These are phyloP conservation scores for Myrmophylax atrothorax DNA, from an alignment of 2,113 vertebrate genomes.

Conservation along the genomic window DNA sequence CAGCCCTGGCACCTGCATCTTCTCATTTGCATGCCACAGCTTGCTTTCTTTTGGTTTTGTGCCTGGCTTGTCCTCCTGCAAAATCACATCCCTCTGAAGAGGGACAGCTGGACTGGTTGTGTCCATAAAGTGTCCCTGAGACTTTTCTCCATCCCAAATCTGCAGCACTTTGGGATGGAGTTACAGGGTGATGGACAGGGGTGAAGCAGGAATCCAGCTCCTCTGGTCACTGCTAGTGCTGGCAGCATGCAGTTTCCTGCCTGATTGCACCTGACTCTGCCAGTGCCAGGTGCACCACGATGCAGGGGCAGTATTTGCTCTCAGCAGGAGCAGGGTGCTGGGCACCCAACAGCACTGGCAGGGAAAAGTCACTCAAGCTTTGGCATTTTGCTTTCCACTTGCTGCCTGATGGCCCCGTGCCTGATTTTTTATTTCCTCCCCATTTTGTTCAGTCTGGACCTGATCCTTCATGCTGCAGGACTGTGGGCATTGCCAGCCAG, in stretches of 20 bases:
- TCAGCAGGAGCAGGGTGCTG: not conserved
- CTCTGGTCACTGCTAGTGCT: not conserved
- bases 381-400: not conserved
- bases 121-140: not conserved
- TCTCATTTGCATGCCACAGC: not conserved
- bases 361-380: not conserved
- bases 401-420: not conserved
- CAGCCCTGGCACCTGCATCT: not conserved
- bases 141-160: not conserved
- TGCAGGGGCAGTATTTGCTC: not conserved
- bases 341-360: not conserved
- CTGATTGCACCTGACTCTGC: not conserved
- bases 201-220: rapidly evolving
- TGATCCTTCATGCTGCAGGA: not conserved
- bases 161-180: not conserved
- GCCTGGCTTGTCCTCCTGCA: not conserved
- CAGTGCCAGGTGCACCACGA: not conserved
- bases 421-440: not conserved
- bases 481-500: rapidly evolving
- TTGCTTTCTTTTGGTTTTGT: not conserved
- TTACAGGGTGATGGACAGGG: not conserved
- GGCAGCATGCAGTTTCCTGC: not conserved
- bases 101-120: not conserved
- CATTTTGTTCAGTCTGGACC: rapidly evolving
- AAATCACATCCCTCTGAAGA: not conserved